Conservation (phyloP, 2,888 invertebrate species). For the Listrodromus nycthemerus region DNA sequence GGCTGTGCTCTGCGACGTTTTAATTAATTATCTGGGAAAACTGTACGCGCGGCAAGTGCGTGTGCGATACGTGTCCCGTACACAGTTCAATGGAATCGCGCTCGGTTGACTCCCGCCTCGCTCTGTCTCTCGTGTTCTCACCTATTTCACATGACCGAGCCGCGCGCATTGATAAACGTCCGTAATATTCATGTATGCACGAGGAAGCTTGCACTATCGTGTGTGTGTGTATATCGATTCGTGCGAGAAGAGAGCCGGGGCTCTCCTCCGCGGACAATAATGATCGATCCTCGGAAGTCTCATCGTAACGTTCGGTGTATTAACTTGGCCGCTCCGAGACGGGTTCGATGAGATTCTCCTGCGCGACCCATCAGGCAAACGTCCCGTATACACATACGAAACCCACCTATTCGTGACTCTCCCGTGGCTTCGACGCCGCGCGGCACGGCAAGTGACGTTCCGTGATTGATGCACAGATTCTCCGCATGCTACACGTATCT, state of each 20-base stretch:
- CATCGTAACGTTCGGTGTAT: slow-evolving; percentile 19
- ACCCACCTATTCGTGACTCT: slow-evolving; percentile 55
- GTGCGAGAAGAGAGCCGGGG: slow-evolving; percentile 14
- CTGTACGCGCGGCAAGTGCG: slow-evolving; percentile 51
- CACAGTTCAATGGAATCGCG: neutral
- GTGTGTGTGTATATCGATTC: slow-evolving; percentile 34
- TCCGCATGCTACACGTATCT: slow-evolving; percentile 37
- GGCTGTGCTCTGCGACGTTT: slow-evolving; percentile 50
- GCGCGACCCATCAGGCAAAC: slow-evolving; percentile 24
- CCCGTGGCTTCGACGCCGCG: slow-evolving; percentile 42
- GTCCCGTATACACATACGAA: slow-evolving; percentile 7
- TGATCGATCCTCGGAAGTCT: slow-evolving; percentile 58
- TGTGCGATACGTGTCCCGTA: slow-evolving; percentile 26
- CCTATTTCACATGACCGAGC: slow-evolving; percentile 54
- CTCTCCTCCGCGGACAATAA: slow-evolving; percentile 40
- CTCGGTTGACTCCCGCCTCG: slow-evolving; percentile 21
- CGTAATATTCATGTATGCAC: slow-evolving; percentile 29
- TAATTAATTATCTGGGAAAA: slow-evolving; percentile 74
- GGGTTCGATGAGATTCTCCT: slow-evolving; percentile 45
- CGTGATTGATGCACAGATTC: slow-evolving; percentile 75
- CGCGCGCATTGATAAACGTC: slow-evolving; percentile 50
- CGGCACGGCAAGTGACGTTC: slow-evolving; percentile 60
- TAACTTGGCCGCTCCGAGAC: slow-evolving; percentile 22
- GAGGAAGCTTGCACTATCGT: slow-evolving; percentile 21
- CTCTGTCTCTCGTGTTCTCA: slow-evolving; percentile 58